These are phyloP conservation scores for Nymphicus hollandicus DNA, from an alignment of 2,113 vertebrate species.

Conservation along the genomic window DNA sequence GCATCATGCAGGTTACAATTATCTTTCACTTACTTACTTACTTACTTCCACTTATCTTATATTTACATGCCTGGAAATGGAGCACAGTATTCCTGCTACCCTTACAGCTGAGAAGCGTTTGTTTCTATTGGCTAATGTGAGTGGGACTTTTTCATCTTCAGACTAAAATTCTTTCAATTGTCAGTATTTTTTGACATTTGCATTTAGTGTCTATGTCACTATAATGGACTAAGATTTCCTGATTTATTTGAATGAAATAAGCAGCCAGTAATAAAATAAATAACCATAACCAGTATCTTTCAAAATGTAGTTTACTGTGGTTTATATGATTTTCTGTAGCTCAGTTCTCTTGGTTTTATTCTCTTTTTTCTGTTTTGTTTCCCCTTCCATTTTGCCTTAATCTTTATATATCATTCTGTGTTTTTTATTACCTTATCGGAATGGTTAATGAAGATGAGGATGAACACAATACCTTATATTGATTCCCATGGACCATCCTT, in stretches of 20 bases:
- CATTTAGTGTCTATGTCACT: background rate
- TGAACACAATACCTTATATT: background rate
- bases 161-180: background rate
- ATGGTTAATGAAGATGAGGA: background rate
- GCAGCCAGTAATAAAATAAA: background rate
- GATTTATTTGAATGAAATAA: background rate
- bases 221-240: background rate
- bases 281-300: background rate
- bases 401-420: background rate
- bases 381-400: background rate
- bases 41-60: background rate
- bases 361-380: background rate
- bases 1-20: background rate
- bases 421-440: background rate
- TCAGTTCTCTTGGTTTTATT: background rate
- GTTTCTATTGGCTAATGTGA: background rate
- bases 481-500: background rate
- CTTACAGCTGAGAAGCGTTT: accelerated
- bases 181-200: background rate
- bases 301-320: background rate
- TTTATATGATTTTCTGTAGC: background rate
- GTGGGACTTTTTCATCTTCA: background rate
- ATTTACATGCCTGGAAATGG: background rate
- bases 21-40: background rate
- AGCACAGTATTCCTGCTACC: background rate